phyloP scores from a whole-genome alignment of 2,113 vertebrate species.

The Oncorhynchus nerka region DNA sequence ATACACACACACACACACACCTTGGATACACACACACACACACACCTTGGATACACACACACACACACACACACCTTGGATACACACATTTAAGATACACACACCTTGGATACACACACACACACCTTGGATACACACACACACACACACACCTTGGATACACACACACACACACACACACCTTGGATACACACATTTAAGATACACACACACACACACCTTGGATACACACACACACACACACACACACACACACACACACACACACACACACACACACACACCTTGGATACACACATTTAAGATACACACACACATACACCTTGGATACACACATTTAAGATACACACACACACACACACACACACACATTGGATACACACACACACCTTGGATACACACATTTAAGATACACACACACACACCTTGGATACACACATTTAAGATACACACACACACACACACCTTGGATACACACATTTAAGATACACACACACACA shows the following conservation, averaged over 20 bases:
- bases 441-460: not conserved
- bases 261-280: not conserved
- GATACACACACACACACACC: not conserved
- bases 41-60: not conserved
- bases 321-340: no score
- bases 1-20: no score
- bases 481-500: not conserved
- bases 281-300: not conserved
- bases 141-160: not conserved
- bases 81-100: not conserved
- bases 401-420: no score
- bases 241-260: not conserved
- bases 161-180: not conserved
- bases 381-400: no score
- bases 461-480: not conserved
- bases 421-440: no score
- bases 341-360: no score
- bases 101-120: not conserved
- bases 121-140: not conserved
- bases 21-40: not conserved
- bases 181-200: not conserved
- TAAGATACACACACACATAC: no score
- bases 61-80: not conserved
- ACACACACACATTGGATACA: no score
- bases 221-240: not conserved